phyloP scores from a whole-genome alignment of 2,113 vertebrate species.

The Odontesthes bonariensis region DNA sequence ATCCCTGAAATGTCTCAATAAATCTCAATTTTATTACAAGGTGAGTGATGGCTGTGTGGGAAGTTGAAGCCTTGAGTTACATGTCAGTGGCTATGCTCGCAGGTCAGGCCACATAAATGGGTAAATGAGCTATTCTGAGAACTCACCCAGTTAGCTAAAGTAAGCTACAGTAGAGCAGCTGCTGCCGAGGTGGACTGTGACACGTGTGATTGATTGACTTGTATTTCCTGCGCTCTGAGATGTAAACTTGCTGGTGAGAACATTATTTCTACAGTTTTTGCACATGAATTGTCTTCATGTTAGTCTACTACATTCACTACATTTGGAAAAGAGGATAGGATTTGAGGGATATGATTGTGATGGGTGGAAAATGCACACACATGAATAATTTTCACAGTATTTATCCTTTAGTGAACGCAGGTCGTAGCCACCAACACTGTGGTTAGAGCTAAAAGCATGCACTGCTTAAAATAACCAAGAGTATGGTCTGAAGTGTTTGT shows the following conservation, averaged over 20 bases:
- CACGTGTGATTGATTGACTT: conserved; percentile 45
- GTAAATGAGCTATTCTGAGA: conserved; percentile 79
- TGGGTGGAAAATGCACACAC: not conserved
- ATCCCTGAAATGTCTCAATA: conserved; percentile 12
- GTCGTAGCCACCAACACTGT: conserved; percentile 26
- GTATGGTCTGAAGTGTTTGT: conserved; percentile 73
- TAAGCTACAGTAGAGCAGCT: conserved; percentile 74
- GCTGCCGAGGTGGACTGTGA: conserved; percentile 48
- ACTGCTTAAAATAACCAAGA: conserved; percentile 77
- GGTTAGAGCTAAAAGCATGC: conserved; percentile 40
- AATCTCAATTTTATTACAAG: conserved; percentile 46
- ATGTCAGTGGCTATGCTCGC: conserved; percentile 56
- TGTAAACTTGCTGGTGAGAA: conserved; percentile 9
- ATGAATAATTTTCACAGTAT: not conserved
- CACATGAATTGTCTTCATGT: not conserved
- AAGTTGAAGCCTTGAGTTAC: conserved; percentile 51
- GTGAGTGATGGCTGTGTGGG: conserved; percentile 34
- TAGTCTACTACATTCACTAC: not conserved
- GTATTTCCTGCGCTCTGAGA: conserved; percentile 31
- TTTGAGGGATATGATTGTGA: not conserved
- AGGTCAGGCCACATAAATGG: conserved; percentile 75
- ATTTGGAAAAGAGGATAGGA: not conserved
- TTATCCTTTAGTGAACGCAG: not conserved
- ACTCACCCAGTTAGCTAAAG: conserved; percentile 73
- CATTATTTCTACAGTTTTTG: conserved; percentile 1